Percentiles rank a stretch among this genome's conserved stretches.
Conservation (phyloP, 2,888 invertebrate genomes). For the Caradrina clavipalpis region DNA sequence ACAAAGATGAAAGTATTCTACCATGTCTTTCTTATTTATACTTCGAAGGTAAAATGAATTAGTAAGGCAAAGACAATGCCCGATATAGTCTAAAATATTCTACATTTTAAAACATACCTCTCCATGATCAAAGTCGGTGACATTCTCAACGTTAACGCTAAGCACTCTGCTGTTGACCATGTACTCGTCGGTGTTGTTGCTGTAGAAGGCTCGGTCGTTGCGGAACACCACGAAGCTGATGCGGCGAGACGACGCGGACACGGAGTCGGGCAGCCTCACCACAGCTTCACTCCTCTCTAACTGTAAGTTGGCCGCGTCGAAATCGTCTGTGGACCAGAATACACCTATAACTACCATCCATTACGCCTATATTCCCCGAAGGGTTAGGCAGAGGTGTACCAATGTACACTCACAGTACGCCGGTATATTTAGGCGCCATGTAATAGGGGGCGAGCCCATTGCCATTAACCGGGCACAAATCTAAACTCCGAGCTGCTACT, state of each 20-base stretch:
- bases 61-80: no score
- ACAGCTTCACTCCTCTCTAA: constrained; percentile 79
- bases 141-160: constrained; percentile 84
- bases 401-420: no score
- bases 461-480: no score
- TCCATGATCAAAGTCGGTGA: constrained; percentile 76
- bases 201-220: constrained; percentile 84
- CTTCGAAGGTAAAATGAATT: no score
- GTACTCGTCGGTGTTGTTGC: constrained; percentile 41
- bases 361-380: no score
- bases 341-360: no score
- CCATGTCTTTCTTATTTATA: no score
- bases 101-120: constrained; percentile 74
- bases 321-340: constrained; percentile 70
- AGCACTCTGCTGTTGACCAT: constrained; percentile 87
- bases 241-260: constrained; percentile 73
- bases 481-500: no score
- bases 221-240: constrained; percentile 88
- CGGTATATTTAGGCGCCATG: no score
- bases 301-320: constrained; percentile 72
- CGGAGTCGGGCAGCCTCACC: constrained; percentile 81
- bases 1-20: no score
- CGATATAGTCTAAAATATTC: background rate
- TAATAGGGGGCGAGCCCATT: no score
- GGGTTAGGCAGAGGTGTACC: no score